Base-by-base conservation (phyloP, 2,113 vertebrate genomes). In the Ophthalmolycus amberensis region DNA sequence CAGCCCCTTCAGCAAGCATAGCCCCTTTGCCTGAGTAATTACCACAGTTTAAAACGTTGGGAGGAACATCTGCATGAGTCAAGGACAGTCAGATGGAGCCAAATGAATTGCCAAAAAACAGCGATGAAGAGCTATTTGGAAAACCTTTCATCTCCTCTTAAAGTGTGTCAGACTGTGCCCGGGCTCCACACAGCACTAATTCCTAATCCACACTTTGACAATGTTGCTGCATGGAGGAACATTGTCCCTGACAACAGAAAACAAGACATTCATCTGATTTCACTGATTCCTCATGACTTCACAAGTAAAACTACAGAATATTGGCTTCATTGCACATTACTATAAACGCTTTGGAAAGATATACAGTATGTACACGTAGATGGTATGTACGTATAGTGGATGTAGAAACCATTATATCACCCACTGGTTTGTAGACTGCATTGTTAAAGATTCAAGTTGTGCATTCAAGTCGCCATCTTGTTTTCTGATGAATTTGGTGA, bases 1-100 rank as follows among this genome's bases (percentile, higher is more conserved):
- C 44, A 27, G 60, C 69, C 50, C 46, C 56, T 73, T 73, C 10
- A 64, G 4, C 10, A 4, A 42, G n/a, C 62, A 14, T 46, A 72
- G 38, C 34, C 56, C 60, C 62, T 75, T 69, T 59, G 71, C 59
- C 54, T 56, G 38, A 54, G 15, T 78, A 82, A 90, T 88, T 81
- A 84, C 59, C 63, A 38, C 73, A 71, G 71, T 83, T 84, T 77
- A 68, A 88, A 83, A 87, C 80, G 88, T 85, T 87, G 66, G 63
- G n/a, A 71, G 59, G 34, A 79, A 79, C 71, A 83, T 86, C 71
- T 74, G 81, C 67, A 79, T 11, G 42, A 78, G 77, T 83, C 80
- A 85, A 73, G 70, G 84, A 80, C 63, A 81, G 63, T 79, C 73
- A 77, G 59, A 82, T 54, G 37, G 68, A 84, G 70, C 71, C 59